phyloP scores from a whole-genome alignment of 2,888 invertebrate genomes.

The Tetragonula carbonaria region DNA sequence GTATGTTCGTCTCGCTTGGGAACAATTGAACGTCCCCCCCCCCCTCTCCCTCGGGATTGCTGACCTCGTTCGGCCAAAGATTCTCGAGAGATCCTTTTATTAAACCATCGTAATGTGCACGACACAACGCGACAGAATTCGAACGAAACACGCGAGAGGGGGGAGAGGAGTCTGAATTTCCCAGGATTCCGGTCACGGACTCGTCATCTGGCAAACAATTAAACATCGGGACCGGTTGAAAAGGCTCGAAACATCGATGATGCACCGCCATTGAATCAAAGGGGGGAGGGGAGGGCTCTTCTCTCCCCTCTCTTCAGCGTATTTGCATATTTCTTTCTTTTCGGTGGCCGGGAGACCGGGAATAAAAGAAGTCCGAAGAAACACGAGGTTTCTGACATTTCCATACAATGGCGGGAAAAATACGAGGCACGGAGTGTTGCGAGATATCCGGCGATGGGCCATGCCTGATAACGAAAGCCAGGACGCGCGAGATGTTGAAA shows the following conservation, averaged over 20 bases:
- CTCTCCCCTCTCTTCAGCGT: background rate
- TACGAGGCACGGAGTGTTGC: conserved; percentile 73
- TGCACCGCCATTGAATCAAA: background rate
- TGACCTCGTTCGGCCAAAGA: background rate
- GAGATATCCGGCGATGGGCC: conserved; percentile 80
- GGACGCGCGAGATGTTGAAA: conserved; percentile 71
- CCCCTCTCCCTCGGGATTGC: background rate
- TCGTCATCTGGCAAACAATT: conserved; percentile 39
- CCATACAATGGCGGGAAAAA: conserved; percentile 81
- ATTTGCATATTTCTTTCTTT: conserved; percentile 49
- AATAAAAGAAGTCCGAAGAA: conserved; percentile 50
- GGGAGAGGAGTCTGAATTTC: background rate
- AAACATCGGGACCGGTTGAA: conserved; percentile 8
- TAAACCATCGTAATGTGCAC: background rate
- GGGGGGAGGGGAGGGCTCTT: too few species aligned
- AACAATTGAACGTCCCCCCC: background rate
- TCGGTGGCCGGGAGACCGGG: conserved; percentile 31
- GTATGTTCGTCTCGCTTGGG: too few species aligned
- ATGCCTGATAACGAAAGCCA: conserved; percentile 72
- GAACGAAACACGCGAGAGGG: background rate
- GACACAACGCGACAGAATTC: background rate
- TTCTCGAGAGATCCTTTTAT: background rate
- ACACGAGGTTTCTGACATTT: conserved; percentile 72
- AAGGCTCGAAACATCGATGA: conserved; percentile 8
- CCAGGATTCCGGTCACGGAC: conserved; percentile 27